A percentile compares a stretch with the other conserved stretches of the same genome.
phyloP scores from a whole-genome alignment of 1,140 invertebrate genomes.

The Leptinotarsa lineolata region DNA sequence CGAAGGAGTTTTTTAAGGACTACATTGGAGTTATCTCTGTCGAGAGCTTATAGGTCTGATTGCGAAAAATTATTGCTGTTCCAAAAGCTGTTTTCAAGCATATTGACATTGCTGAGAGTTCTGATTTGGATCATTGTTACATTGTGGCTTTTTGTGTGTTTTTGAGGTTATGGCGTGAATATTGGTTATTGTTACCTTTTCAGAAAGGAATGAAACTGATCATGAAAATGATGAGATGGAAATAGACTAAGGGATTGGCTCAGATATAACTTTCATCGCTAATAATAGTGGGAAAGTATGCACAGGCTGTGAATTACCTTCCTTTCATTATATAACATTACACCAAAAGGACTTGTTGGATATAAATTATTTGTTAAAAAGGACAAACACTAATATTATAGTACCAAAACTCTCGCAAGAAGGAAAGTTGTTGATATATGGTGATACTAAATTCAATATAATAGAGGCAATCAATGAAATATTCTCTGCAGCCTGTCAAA shows the following conservation, averaged over 20 bases:
- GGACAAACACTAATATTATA: constrained; percentile 68
- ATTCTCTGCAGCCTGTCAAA: constrained; percentile 67
- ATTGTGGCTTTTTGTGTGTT: background rate
- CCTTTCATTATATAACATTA: constrained; percentile 37
- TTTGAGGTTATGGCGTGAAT: background rate
- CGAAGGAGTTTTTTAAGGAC: too few species aligned
- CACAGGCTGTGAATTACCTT: constrained; percentile 43
- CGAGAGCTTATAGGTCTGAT: too few species aligned
- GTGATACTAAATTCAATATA: constrained; percentile 62
- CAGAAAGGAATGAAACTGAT: constrained; percentile 3
- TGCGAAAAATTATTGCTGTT: too few species aligned
- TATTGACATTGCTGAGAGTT: too few species aligned
- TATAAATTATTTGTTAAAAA: constrained; percentile 17
- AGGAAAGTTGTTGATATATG: constrained; percentile 60
- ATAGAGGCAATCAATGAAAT: constrained; percentile 68
- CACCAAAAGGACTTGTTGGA: constrained; percentile 19
- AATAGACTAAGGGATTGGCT: constrained; percentile 1
- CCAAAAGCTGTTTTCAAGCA: too few species aligned
- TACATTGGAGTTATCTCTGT: too few species aligned
- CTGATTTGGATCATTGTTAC: too few species aligned
- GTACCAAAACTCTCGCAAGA: constrained; percentile 61
- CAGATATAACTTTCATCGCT: background rate
- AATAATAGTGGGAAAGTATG: constrained; percentile 35
- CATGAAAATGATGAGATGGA: background rate
- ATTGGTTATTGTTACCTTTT: background rate